Conservation (phyloP, 2,888 invertebrate species). For the Himalopsyche tibetana region DNA sequence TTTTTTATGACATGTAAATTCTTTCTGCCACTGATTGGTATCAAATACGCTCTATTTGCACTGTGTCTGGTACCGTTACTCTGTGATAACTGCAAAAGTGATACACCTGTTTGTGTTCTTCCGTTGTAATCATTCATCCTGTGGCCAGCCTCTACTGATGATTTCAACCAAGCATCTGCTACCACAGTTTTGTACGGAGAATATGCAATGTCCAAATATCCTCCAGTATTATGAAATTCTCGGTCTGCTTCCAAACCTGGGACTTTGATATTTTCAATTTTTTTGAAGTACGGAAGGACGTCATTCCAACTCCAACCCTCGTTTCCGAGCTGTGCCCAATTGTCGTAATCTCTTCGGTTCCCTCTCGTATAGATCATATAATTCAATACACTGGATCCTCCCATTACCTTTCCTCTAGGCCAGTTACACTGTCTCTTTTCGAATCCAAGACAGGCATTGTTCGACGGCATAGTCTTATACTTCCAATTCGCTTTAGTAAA, state of each 20-base stretch:
- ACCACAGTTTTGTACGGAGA: constrained; percentile 76
- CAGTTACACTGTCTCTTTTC: constrained; percentile 85
- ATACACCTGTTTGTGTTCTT: constrained; percentile 78
- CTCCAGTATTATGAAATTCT: constrained; percentile 77
- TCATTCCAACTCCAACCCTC: constrained; percentile 85
- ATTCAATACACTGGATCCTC: constrained; percentile 88
- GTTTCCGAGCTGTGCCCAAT: constrained; percentile 85
- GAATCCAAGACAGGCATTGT: constrained; percentile 84
- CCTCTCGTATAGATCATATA: constrained; percentile 89
- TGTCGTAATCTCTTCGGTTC: constrained; percentile 83
- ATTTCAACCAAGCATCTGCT: constrained; percentile 78
- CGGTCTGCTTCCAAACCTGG: constrained; percentile 74
- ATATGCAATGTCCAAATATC: constrained; percentile 78
- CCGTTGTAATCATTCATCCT: constrained; percentile 80
- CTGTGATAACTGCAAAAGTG: constrained; percentile 80
- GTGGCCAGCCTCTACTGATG: constrained; percentile 80
- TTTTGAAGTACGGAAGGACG: constrained; percentile 86
- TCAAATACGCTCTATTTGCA: constrained; percentile 82
- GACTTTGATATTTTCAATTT: constrained; percentile 84
- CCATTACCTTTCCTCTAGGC: constrained; percentile 89
- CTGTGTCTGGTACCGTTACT: constrained; percentile 82
- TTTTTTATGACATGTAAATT: constrained; percentile 81
- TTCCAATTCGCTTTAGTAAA: constrained; percentile 86
- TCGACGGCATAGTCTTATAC: constrained; percentile 87
- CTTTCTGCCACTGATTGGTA: constrained; percentile 77